Conservation (phyloP, 2,888 invertebrate genomes). For the Rutpela maculata region DNA sequence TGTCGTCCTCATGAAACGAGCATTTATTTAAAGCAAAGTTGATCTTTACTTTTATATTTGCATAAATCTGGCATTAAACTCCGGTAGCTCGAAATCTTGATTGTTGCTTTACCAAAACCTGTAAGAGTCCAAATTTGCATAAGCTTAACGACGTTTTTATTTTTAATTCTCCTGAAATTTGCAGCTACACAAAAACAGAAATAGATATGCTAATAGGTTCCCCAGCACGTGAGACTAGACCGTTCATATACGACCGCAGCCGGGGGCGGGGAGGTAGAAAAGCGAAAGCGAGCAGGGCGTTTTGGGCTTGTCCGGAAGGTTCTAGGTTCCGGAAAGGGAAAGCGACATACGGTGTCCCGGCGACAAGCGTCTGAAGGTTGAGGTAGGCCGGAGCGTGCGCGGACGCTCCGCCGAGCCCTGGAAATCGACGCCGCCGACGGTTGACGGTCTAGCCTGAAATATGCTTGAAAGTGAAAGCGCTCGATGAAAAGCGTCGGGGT, state of each 20-base stretch:
- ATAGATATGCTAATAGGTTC: no score
- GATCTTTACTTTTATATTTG: no score
- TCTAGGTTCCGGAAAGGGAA: slow-evolving; percentile 63
- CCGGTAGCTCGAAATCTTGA: no score
- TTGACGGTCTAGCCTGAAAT: slow-evolving; percentile 8
- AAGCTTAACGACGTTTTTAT: no score
- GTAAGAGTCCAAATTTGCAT: no score
- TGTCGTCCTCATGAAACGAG: no score
- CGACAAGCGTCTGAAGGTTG: slow-evolving; percentile 68
- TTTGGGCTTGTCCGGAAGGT: slow-evolving; percentile 35
- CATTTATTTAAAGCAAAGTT: no score
- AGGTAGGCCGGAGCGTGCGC: slow-evolving; percentile 67
- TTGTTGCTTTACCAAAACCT: no score
- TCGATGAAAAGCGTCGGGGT: slow-evolving; percentile 14
- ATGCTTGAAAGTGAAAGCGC: slow-evolving; percentile 23
- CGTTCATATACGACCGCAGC: not conserved
- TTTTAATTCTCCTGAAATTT: no score
- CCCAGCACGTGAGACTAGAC: not conserved
- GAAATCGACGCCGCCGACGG: slow-evolving; percentile 36
- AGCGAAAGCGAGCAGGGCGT: slow-evolving; percentile 20
- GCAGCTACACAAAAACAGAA: no score
- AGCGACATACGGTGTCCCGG: slow-evolving; percentile 59
- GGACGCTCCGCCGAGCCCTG: slow-evolving; percentile 34
- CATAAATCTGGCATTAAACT: no score
- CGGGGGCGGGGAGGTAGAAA: not conserved